Base-by-base conservation (phyloP, 2,797 vertebrate genomes). In the Protonibea diacanthus region DNA sequence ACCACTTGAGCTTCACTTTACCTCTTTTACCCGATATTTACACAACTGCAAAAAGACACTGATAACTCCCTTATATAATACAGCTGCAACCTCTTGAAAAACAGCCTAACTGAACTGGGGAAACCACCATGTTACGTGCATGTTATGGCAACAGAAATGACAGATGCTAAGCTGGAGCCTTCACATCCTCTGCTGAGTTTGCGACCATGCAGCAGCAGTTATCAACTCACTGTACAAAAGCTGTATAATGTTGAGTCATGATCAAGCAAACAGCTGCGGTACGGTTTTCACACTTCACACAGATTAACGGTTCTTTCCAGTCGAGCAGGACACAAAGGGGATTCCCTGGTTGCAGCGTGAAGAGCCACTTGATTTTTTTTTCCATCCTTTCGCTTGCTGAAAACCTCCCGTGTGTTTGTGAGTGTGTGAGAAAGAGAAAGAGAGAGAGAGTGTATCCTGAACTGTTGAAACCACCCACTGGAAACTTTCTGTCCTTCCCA, bases 131-230 rank as follows among this genome's bases (percentile, higher is more conserved):
- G 59, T 72, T 80, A 70, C 20, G 14, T 56, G 83, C 52, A 66
- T 88, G 84, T 89, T 88, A 79, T 91, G 83, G 84, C 84, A 90
- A 92, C 88, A 89, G 64, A 77, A 52, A 14, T 47, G 77, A 77
- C 86, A 86, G 87, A 87, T 85, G 88, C 80, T 33, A 64, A 57
- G 40, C 88, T 23, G 66, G 57, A 73, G 78, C 49, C 10, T 44
- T 75, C 60, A 66, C 72, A 76, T 81, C 76, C 70, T 82, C 63
- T 18, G 63, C 48, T 25, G 82, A 59, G 61, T 74, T 67, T 80
- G 67, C 33, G 73, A 59, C 82, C 40, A 12, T 18, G 66, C 79
- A 72, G 76, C 77, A 67, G 73, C 70, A 10, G 68, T 87, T 89
- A 82, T 88, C 63, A 27, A 62, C 42, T 74, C 14, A 14, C 66